Percentiles rank a stretch among this genome's conserved stretches.
phyloP scores from a whole-genome alignment of 1,140 invertebrate species.

The Pentalonia nigronervosa region DNA sequence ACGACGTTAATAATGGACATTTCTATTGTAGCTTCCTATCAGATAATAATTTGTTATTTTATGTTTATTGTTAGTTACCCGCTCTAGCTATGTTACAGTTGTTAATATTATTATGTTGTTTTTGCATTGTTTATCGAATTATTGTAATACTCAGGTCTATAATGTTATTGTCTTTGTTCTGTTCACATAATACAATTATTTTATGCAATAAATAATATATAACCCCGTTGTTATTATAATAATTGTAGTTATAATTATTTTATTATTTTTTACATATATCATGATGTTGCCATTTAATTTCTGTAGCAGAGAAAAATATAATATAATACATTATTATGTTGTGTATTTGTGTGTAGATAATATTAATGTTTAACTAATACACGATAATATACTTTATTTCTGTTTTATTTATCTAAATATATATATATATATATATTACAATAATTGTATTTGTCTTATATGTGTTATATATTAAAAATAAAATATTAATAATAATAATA shows the following conservation, averaged over 20 bases:
- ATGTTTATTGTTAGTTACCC: conserved; percentile 28
- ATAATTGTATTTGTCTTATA: not conserved
- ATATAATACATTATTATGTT: not conserved
- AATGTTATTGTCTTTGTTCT: not conserved
- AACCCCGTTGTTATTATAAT: conserved; percentile 11
- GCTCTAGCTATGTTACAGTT: not conserved
- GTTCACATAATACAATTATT: not conserved
- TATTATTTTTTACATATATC: not conserved
- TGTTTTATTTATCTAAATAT: conserved; percentile 41
- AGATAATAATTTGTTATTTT: conserved; percentile 35
- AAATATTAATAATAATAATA: conserved; percentile 35
- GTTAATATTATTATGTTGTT: not conserved
- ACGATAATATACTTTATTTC: conserved; percentile 9
- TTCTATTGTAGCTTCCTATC: conserved; percentile 3
- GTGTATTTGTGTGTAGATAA: not conserved
- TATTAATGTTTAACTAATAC: not conserved
- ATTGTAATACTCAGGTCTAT: not conserved
- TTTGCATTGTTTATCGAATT: not conserved
- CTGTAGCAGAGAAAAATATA: not conserved
- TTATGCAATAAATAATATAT: not conserved
- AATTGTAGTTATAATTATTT: not conserved
- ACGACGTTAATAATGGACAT: not conserved
- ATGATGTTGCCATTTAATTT: conserved; percentile 47
- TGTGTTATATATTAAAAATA: conserved; percentile 51
- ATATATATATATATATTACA: not conserved